Conservation (phyloP, 2,888 invertebrate species). For the Meiosimyza decipiens region DNA sequence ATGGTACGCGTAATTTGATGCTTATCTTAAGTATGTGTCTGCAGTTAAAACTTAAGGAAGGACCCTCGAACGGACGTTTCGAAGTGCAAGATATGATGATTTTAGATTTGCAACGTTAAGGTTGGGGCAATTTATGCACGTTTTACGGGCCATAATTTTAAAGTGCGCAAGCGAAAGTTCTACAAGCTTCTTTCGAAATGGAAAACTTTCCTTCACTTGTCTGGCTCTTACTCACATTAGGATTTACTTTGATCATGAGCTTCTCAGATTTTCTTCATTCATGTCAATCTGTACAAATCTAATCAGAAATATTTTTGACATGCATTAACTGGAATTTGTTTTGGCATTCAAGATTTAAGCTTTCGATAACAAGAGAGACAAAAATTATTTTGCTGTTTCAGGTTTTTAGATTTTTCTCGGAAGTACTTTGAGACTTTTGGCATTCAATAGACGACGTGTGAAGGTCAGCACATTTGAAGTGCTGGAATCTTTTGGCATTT, state of each 20-base stretch:
- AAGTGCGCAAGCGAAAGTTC: background rate
- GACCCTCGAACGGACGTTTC: background rate
- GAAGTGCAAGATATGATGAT: background rate
- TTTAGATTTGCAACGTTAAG: constrained; percentile 2
- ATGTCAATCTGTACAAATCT: background rate
- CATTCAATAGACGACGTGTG: no score
- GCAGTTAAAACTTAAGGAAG: constrained; percentile 9
- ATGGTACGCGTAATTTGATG: constrained; percentile 12
- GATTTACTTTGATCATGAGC: no score
- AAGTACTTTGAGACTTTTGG: no score
- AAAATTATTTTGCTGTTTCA: no score
- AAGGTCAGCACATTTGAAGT: no score
- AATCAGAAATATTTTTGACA: constrained; percentile 1
- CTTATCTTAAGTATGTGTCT: constrained; percentile 23
- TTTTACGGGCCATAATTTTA: constrained; percentile 6
- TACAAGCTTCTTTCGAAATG: no score
- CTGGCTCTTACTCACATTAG: no score
- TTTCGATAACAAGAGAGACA: no score
- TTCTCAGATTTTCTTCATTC: no score
- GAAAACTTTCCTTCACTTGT: no score
- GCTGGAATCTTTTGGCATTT: no score
- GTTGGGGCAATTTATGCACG: constrained; percentile 7
- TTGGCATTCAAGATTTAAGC: background rate
- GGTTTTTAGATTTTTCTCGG: no score
- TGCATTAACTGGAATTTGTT: constrained; percentile 9